Conservation (phyloP, 2,888 invertebrate genomes). For the Rhopalosiphum nymphaeae region DNA sequence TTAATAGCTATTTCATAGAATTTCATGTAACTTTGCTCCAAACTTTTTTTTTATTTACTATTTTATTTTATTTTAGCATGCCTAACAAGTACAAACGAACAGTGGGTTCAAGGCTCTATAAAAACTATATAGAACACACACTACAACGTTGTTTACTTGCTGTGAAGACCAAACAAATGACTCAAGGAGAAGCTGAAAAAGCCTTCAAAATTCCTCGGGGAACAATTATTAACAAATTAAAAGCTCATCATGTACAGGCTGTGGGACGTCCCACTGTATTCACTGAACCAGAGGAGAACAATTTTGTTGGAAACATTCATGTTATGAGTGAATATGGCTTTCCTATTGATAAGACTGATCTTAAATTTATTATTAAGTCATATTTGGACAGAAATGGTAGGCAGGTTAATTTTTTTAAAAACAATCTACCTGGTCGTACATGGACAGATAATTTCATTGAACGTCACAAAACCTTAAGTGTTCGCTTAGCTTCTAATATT, state of each 20-base stretch:
- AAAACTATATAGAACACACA: slow-evolving; percentile 7
- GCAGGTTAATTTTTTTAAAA: not conserved
- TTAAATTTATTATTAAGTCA: slow-evolving; percentile 35
- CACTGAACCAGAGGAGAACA: slow-evolving; percentile 12
- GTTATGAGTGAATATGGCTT: slow-evolving; percentile 42
- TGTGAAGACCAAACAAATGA: slow-evolving; percentile 16
- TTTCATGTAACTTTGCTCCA: slow-evolving; percentile 41
- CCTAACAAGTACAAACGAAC: slow-evolving; percentile 18
- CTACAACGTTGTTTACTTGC: not conserved
- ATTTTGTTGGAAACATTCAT: not conserved
- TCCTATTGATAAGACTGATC: slow-evolving; percentile 16
- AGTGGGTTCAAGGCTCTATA: not conserved
- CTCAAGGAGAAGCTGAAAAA: slow-evolving; percentile 38
- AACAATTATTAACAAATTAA: slow-evolving; percentile 32
- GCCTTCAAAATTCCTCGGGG: slow-evolving; percentile 17
- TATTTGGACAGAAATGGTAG: slow-evolving; percentile 35
- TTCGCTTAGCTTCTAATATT: slow-evolving; percentile 35
- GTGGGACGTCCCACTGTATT: slow-evolving; percentile 30
- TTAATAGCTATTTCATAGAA: no score
- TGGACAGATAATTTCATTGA: slow-evolving; percentile 12
- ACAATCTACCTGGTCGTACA: not conserved
- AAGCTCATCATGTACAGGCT: not conserved
- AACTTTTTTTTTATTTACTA: slow-evolving; percentile 23
- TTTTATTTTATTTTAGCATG: slow-evolving; percentile 39
- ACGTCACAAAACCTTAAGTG: slow-evolving; percentile 30